Base-by-base conservation (phyloP, 2,797 vertebrate species). In the Poecilia velifera region DNA sequence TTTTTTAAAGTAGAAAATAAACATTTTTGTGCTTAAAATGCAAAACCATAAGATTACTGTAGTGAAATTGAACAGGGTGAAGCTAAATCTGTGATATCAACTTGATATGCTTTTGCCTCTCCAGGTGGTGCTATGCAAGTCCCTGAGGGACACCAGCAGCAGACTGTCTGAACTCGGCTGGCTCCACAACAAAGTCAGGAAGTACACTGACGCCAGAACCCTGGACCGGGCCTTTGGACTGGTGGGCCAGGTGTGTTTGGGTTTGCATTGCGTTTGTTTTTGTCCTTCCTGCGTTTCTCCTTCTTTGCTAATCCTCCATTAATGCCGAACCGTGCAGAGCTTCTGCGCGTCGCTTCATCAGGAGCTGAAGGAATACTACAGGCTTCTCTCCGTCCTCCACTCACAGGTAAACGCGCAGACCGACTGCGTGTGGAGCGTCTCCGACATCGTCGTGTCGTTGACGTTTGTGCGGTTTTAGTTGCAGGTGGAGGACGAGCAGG, bases 131-230 rank as follows among this genome's bases (percentile, higher is more conserved):
- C 82, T 99, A 59, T 98, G 95, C 66, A 98, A 96, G 89, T 98
- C 98, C 75, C 95, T 99, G 73, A 94, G 97, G 91, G 98, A 99
- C 92, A 98, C 95, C 28, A 96, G 97, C 89, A 94, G 96, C 71
- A 94, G 98, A 57, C 96, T 99, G 80, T 95, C 98, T 0, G 98
- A 99, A 87, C 88, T 99, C 51, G 98, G 98, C 9, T 99, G 98
- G 98, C 94, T 99, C 49, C 98, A 99, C 93, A 99, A 99, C 92
- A 99, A 99, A 95, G 97, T 99, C 89, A 96, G 98, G 77, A 99
- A 98, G 88, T 99, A 98, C 72, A 98, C 97, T 0, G 98, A 99
- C 82, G 97, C 97, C 87, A 96, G 97, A 81, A 98, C 97, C 84
- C 94, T 99, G 10, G 98, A 99, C 93, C 97, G 97, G 55, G 97